Percentiles rank a stretch among this genome's conserved stretches.
Evolutionary conservation across 1,140 invertebrate genomes (phyloP).

Genomic region (Achroia grisella): DNA sequence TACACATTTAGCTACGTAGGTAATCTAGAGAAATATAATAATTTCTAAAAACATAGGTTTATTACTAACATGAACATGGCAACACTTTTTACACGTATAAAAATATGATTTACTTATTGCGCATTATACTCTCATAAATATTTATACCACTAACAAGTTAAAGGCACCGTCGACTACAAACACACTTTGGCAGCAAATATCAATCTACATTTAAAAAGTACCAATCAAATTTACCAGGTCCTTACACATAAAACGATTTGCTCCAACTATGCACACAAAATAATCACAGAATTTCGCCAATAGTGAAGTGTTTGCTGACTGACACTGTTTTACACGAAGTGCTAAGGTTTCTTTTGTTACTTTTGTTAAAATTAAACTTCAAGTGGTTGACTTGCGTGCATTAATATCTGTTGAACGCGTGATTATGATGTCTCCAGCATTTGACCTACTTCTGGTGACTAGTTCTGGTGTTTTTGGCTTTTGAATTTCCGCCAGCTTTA

Average conservation of each 20-base stretch:
- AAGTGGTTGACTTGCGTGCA: slow-evolving; percentile 56
- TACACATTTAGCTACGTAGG: slow-evolving; percentile 20
- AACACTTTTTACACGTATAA: slow-evolving; percentile 70
- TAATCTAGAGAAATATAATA: slow-evolving; percentile 12
- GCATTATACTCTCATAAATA: slow-evolving; percentile 68
- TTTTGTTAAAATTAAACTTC: slow-evolving; percentile 35
- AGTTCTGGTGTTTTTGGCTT: slow-evolving; percentile 79
- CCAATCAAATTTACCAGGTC: slow-evolving; percentile 30
- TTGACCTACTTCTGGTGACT: slow-evolving; percentile 76
- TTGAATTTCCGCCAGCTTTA: slow-evolving; percentile 77
- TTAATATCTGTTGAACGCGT: slow-evolving; percentile 62
- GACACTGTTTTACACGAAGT: slow-evolving; percentile 53
- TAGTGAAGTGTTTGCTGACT: slow-evolving; percentile 62
- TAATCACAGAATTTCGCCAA: slow-evolving; percentile 69
- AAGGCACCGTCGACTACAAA: slow-evolving; percentile 73
- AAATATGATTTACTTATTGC: slow-evolving; percentile 64
- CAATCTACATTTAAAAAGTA: slow-evolving; percentile 35
- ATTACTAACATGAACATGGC: slow-evolving; percentile 67
- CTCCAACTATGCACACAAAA: slow-evolving; percentile 36
- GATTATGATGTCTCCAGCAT: slow-evolving; percentile 76
- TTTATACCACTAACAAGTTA: slow-evolving; percentile 57
- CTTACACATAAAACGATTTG: slow-evolving; percentile 34
- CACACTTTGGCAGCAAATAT: slow-evolving; percentile 70
- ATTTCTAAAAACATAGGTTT: slow-evolving; percentile 37
- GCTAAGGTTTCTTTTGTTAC: slow-evolving; percentile 33